Evolutionary conservation across 2,888 invertebrate species (phyloP), one percentile per base, ranked within the genome.

Genomic region (Gari tellinella): DNA sequence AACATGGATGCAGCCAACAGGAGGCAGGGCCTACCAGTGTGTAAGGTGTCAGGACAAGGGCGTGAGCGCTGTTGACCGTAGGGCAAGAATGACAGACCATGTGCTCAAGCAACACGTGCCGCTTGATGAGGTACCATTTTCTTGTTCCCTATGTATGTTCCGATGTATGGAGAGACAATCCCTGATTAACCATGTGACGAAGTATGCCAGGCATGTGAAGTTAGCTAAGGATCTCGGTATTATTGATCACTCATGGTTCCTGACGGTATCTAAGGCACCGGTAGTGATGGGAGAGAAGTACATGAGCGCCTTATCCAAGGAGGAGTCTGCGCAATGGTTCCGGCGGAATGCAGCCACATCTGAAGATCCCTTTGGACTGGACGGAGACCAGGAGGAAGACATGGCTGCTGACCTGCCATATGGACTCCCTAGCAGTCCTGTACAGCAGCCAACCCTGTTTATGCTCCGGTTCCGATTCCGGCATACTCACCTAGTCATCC

Each of bases 41-140:
- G 19, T 19, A n/a, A 45, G 45, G n/a, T 45, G 45, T 45, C 45
- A 45, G 17, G 19, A 45, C 7, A 15, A 17, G 45, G 45, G 45
- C 45, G 19, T 17, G 17, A 5, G 19, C 17, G n/a, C 7, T 45
- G n/a, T 45, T 49, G 49, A n/a, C n/a, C n/a, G n/a, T n/a, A n/a
- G n/a, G n/a, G n/a, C n/a, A n/a, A n/a, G n/a, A n/a, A n/a, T n/a
- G n/a, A n/a, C n/a, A n/a, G n/a, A n/a, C n/a, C n/a, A n/a, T n/a
- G n/a, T n/a, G n/a, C n/a, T n/a, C n/a, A 55, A 55, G 19, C 21
- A 55, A 14, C 55, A 55, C 12, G 19, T 55, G 4, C 40, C 55
- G 21, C 14, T 55, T 38, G 55, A 55, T 40, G 38, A 55, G 40
- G 55, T 55, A 14, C 55, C 40, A 1, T 55, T 17, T 21, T 55